Percentiles rank a stretch among this genome's conserved stretches.
Evolutionary conservation across 2,797 vertebrate species (phyloP).

Genomic region (Hybognathus amarus): DNA sequence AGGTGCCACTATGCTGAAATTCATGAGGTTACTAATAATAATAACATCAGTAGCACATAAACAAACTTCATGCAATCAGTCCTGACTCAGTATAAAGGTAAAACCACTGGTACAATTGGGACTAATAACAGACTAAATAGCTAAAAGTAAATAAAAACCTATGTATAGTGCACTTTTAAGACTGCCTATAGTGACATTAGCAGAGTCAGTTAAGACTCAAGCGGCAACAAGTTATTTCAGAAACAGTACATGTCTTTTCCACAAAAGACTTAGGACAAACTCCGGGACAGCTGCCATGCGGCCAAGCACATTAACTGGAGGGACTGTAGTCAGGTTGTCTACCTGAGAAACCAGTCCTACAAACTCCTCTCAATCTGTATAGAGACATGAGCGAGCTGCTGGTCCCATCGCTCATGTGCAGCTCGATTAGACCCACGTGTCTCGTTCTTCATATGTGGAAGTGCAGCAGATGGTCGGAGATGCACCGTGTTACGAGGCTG

Average conservation of each 20-base stretch:
- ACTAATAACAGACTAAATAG: neutral
- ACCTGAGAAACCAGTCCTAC: neutral
- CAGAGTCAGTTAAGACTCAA: neutral
- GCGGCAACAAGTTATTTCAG: neutral
- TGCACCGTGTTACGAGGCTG: slow-evolving; percentile 76
- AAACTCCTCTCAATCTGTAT: slow-evolving; percentile 62
- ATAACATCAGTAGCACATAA: neutral
- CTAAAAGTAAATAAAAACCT: neutral
- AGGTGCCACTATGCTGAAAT: neutral
- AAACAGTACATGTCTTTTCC: neutral
- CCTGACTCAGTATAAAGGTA: neutral
- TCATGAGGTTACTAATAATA: neutral
- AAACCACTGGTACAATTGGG: neutral
- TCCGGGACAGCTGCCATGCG: neutral
- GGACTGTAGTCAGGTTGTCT: neutral
- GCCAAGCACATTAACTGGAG: neutral
- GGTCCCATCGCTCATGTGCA: slow-evolving; percentile 78
- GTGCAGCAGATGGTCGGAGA: slow-evolving; percentile 81
- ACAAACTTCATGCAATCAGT: neutral
- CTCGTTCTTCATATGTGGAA: slow-evolving; percentile 79
- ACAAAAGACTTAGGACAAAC: neutral
- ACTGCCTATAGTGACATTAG: neutral
- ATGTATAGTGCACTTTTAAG: neutral
- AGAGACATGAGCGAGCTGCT: slow-evolving; percentile 65
- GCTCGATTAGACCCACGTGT: slow-evolving; percentile 82